Conservation (phyloP, 2,797 vertebrate genomes). For the Distichodus sexfasciatus region DNA sequence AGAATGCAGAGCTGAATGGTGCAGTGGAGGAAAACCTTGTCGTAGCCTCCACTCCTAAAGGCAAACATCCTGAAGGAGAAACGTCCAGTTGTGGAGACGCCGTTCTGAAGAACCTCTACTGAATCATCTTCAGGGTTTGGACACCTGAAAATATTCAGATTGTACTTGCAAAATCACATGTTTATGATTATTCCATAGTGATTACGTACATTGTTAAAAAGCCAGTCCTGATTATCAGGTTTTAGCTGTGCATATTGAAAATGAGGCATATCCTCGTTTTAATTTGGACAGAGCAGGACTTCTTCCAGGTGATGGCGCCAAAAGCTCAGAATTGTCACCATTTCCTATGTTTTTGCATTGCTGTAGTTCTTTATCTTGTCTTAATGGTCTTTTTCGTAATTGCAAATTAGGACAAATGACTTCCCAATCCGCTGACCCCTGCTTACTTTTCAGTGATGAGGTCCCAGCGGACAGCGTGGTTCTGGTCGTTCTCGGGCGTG, state of each 20-base stretch:
- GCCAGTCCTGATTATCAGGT: too few relatives aligned
- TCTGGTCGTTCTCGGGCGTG: slow-evolving; percentile 51
- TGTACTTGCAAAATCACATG: background rate
- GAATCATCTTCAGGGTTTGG: slow-evolving; percentile 32
- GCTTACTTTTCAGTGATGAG: slow-evolving; percentile 62
- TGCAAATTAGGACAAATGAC: too few relatives aligned
- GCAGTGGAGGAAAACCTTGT: slow-evolving; percentile 37
- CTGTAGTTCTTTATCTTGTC: too few relatives aligned
- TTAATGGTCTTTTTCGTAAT: too few relatives aligned
- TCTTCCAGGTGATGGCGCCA: too few relatives aligned
- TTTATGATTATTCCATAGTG: background rate
- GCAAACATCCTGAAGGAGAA: slow-evolving; percentile 42
- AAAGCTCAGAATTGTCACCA: too few relatives aligned
- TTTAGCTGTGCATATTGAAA: too few relatives aligned
- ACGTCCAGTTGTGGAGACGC: slow-evolving; percentile 22
- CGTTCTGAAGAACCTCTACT: slow-evolving; percentile 30
- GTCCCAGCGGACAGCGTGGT: slow-evolving; percentile 53
- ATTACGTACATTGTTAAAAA: too few relatives aligned
- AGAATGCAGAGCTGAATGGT: slow-evolving; percentile 40
- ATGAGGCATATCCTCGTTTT: too few relatives aligned
- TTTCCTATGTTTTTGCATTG: too few relatives aligned
- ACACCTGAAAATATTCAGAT: slow-evolving; percentile 1
- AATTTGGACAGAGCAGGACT: too few relatives aligned
- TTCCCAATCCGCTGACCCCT: too few relatives aligned
- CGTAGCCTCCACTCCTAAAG: slow-evolving; percentile 11